Evolutionary conservation across 2,797 vertebrate genomes (phyloP).

Genomic region (Oreonectes daqikongensis): DNA sequence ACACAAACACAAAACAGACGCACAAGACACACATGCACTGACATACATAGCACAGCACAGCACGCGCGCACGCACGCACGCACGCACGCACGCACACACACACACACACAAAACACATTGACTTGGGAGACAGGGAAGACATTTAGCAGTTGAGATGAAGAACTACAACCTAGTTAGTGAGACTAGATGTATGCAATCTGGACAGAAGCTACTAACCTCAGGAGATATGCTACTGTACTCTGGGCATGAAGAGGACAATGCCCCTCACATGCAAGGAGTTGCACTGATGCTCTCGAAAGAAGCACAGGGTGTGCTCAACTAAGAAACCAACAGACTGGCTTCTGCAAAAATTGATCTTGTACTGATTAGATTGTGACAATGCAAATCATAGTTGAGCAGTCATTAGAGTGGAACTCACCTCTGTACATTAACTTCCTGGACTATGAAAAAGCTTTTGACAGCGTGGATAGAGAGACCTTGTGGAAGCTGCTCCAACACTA

Average conservation of each 20-base stretch:
- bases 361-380: constrained; percentile 32
- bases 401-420: constrained; percentile 8
- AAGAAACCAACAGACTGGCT: constrained; percentile 35
- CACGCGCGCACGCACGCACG: too few species aligned
- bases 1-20: too few species aligned
- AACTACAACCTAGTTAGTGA: too few species aligned
- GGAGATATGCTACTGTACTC: neutral
- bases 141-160: too few species aligned
- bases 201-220: neutral
- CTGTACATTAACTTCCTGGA: neutral
- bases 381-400: constrained; percentile 27
- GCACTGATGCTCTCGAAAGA: constrained; percentile 15
- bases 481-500: neutral
- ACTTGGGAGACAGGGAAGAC: too few species aligned
- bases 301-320: constrained; percentile 9
- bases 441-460: neutral
- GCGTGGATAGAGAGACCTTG: neutral
- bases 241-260: neutral
- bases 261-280: constrained; percentile 19
- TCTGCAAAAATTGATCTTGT: constrained; percentile 27
- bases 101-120: too few species aligned
- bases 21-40: too few species aligned
- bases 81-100: too few species aligned
- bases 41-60: too few species aligned
- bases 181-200: neutral